phyloP scores from a whole-genome alignment of 1,140 invertebrate genomes.

The Chrysopa pallens region DNA sequence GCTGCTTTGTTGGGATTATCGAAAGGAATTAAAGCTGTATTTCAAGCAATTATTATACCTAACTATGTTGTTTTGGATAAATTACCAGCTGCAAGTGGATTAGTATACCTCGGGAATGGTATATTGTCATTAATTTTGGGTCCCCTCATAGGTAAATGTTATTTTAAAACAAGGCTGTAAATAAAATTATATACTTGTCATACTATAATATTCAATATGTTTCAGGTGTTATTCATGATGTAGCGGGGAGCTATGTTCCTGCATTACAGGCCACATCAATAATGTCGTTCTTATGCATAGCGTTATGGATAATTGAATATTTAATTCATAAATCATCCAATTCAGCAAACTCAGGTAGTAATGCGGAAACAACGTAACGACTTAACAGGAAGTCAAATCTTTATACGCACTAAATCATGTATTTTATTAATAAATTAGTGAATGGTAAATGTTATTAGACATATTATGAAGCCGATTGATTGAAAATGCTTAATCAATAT shows the following conservation, averaged over 20 bases:
- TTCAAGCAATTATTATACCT: constrained; percentile 23
- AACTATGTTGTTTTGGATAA: constrained; percentile 25
- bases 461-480: too few species aligned
- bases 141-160: constrained; percentile 23
- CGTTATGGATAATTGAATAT: constrained; percentile 17
- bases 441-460: too few species aligned
- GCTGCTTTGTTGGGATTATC: constrained; percentile 14
- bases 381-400: too few species aligned
- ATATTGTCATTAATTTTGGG: constrained; percentile 21
- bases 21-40: constrained; percentile 20
- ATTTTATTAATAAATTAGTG: too few species aligned
- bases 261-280: constrained; percentile 14
- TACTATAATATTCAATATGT: too few species aligned
- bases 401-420: too few species aligned
- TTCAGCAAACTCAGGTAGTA: not conserved
- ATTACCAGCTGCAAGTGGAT: constrained; percentile 27
- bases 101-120: constrained; percentile 27
- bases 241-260: constrained; percentile 15
- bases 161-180: not conserved
- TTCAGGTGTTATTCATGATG: constrained; percentile 20
- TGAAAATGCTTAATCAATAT: too few species aligned
- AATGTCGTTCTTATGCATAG: constrained; percentile 17
- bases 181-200: too few species aligned
- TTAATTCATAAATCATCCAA: constrained; percentile 7
- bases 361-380: too few species aligned